These are phyloP conservation scores for Macrochelys suwanniensis DNA, from an alignment of 2,797 vertebrate species.

Conservation along the genomic window DNA sequence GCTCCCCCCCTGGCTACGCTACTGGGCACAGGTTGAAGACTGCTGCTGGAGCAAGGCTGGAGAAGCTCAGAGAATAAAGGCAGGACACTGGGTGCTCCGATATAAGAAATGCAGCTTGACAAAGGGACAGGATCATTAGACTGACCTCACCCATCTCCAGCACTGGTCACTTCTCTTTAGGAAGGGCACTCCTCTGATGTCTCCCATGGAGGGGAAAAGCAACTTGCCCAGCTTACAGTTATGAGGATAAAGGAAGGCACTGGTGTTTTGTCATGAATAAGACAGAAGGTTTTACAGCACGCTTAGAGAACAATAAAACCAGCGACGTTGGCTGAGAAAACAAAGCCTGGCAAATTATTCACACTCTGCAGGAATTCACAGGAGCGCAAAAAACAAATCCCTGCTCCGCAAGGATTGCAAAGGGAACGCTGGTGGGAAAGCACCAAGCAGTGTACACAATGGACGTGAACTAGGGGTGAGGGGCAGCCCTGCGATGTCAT, in stretches of 20 bases:
- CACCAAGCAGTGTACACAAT: neutral
- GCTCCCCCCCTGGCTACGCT: no score
- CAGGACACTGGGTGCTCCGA: neutral
- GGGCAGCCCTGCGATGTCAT: no score
- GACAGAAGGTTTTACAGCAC: neutral
- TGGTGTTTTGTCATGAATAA: neutral
- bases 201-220: neutral
- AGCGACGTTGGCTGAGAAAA: neutral
- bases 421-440: neutral
- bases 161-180: neutral
- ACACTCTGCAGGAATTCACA: neutral
- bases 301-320: neutral
- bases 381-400: neutral
- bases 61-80: neutral
- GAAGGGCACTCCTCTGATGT: accelerated
- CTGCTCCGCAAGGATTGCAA: neutral
- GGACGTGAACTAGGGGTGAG: neutral
- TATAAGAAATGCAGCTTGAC: neutral
- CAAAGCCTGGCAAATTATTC: neutral
- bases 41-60: neutral
- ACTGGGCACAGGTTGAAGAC: neutral
- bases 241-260: neutral
- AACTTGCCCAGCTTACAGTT: neutral
- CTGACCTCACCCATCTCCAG: neutral
- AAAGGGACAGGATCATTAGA: neutral